Evolutionary conservation across 2,113 vertebrate genomes (phyloP).

Genomic region (Protobothrops flavoviridis): DNA sequence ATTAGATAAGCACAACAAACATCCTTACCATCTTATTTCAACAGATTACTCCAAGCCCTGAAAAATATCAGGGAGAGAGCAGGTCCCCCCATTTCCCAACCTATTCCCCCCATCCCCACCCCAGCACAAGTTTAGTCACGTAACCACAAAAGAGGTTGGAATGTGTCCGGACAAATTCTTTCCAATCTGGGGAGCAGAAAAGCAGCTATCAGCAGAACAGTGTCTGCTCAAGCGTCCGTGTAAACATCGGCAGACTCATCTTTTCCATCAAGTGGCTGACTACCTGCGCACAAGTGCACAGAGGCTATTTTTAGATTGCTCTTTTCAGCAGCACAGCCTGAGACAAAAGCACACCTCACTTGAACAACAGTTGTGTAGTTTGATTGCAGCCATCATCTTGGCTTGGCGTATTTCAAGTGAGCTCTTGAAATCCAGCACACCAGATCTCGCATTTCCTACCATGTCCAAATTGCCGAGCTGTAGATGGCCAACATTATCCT

Average conservation of each 20-base stretch:
- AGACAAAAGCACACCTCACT: neutral
- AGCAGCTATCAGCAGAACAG: constrained; percentile 21
- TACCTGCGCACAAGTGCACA: constrained; percentile 18
- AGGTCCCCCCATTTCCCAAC: neutral
- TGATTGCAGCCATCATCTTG: neutral
- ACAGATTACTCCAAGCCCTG: neutral
- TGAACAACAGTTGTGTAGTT: neutral
- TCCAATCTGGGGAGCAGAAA: neutral
- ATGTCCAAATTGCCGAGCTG: neutral
- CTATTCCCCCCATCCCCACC: neutral
- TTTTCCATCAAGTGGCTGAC: constrained; percentile 25
- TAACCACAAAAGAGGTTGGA: neutral
- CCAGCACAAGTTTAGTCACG: neutral
- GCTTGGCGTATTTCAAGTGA: neutral
- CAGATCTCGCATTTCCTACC: neutral
- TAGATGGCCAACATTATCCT: neutral
- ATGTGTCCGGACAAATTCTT: constrained; percentile 11
- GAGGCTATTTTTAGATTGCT: constrained; percentile 28
- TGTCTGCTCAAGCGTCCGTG: neutral
- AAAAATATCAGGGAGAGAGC: neutral
- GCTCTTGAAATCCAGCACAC: neutral
- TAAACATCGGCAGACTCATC: constrained; percentile 30
- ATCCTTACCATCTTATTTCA: neutral
- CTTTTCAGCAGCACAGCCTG: neutral
- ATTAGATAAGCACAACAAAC: neutral